Evolutionary conservation across 2,113 vertebrate species (phyloP).

Genomic region (Abramis brama): DNA sequence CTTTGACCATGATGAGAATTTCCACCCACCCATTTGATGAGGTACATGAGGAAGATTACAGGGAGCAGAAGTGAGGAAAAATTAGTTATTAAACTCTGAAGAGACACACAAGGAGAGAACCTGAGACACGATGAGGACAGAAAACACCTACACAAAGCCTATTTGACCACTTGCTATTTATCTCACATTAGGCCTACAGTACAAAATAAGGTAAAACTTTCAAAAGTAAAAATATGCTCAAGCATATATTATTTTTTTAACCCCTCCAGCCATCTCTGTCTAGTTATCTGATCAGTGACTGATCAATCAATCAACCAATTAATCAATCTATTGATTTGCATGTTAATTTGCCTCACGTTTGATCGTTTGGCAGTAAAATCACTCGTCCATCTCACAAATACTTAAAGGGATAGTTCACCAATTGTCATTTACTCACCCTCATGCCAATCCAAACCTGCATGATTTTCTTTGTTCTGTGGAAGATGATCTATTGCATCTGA

Average conservation of each 20-base stretch:
- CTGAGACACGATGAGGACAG: neutral
- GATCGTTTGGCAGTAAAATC: neutral
- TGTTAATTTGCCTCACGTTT: neutral
- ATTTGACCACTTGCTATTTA: slow-evolving; percentile 8
- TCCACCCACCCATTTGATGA: slow-evolving; percentile 15
- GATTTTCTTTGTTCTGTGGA: neutral
- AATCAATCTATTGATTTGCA: neutral
- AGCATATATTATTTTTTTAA: neutral
- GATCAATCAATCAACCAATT: neutral
- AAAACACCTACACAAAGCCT: neutral
- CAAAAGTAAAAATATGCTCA: neutral
- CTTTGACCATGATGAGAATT: slow-evolving; percentile 17
- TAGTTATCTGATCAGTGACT: neutral
- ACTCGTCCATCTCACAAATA: neutral
- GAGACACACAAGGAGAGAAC: neutral
- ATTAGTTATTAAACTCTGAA: neutral
- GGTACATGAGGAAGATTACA: slow-evolving; percentile 21
- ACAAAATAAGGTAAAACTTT: neutral
- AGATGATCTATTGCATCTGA: too few species aligned
- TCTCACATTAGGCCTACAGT: neutral
- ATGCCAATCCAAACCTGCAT: neutral
- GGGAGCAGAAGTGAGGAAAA: neutral
- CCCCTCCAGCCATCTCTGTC: neutral
- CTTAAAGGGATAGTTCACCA: neutral
- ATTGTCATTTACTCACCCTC: neutral